A percentile compares a stretch with the other conserved stretches of the same genome.
These are phyloP conservation scores for Virgularia gustaviana DNA, from an alignment of 92 coral and sea anemone species.

Conservation along the genomic window DNA sequence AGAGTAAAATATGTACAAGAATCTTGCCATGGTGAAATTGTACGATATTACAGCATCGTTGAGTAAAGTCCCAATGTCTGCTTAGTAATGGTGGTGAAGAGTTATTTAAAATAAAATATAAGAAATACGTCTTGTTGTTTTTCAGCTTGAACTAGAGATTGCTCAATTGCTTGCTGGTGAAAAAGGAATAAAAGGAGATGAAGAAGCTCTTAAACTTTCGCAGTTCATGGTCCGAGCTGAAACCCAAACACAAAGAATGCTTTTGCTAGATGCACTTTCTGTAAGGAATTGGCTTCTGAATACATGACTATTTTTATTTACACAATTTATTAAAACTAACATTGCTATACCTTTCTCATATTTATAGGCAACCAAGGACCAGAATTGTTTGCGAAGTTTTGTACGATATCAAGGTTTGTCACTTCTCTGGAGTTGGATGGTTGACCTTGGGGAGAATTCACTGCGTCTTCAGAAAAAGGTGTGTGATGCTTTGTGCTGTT, in stretches of 20 bases:
- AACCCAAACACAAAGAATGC: constrained; percentile 73
- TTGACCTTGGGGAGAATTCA: constrained; percentile 88
- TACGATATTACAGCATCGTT: too few relatives aligned
- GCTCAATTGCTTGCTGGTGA: constrained; percentile 75
- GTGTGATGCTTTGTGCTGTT: not conserved
- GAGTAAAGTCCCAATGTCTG: too few relatives aligned
- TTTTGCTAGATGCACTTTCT: constrained; percentile 79
- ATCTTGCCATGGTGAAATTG: too few relatives aligned
- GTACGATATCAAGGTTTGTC: constrained; percentile 89
- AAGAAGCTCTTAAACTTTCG: constrained; percentile 85
- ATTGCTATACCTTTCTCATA: not conserved
- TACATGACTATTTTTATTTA: too few relatives aligned
- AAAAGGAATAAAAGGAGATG: constrained; percentile 69
- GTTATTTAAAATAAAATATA: not conserved
- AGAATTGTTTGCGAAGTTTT: constrained; percentile 76
- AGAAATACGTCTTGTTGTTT: constrained; percentile 1
- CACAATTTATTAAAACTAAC: not conserved
- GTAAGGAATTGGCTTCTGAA: constrained; percentile 34
- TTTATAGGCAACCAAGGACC: constrained; percentile 80
- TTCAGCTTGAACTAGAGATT: constrained; percentile 84
- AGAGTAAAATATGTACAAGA: too few relatives aligned
- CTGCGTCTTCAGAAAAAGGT: constrained; percentile 78
- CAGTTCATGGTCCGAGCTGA: constrained; percentile 96
- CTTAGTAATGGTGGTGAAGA: too few relatives aligned
- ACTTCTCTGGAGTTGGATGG: constrained; percentile 98